Base-by-base conservation (phyloP, 2,113 vertebrate species). In the Irena cyanogastra region DNA sequence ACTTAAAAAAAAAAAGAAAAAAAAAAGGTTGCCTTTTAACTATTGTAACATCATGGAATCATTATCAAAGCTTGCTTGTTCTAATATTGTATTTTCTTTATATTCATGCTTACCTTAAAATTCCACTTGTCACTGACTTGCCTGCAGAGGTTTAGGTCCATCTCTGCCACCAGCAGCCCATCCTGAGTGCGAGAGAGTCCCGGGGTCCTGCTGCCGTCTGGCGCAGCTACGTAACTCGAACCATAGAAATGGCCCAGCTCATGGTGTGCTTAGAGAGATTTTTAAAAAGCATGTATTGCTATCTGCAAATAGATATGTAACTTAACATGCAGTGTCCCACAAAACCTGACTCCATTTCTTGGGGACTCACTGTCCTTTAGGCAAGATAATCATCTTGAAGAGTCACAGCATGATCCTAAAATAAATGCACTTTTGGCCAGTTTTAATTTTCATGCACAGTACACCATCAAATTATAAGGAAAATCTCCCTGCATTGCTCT, bases 221-320 rank as follows among this genome's bases (percentile, higher is more conserved):
- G 99, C 5, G 98, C 99, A 11, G 99, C 98, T 37, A 99, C 98
- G 0, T 99, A 99, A 96, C 99, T 99, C 1, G 99, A 99, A 76
- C 99, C 99, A 26, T 99, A 99, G 88, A 99, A 99, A 93, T 99
- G 97, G 64, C 99, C 99, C 3, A 99, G 97, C 77, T 99, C 98
- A 16, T 96, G 97, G 89, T 99, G 99, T 31, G 99, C 99, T 99
- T 93, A 18, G 94, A 75, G 85, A 64, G 64, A 74, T 30, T 31
- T 71, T 81, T 8, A 33, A 70, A 45, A 65, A 60, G 12, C 54
- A n/a, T 20, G 6, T 60, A 83, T 81, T 19, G 3, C 17, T 39
- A 82, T 30, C 52, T 63, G n/a, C 44, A 89, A 87, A 28, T 6
- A 59, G 44, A 7, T 28, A 45, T 7, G 44, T 1, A 92, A 69